Conservation (phyloP, 2,797 vertebrate genomes). For the Ptychobarbus kaznakovi region DNA sequence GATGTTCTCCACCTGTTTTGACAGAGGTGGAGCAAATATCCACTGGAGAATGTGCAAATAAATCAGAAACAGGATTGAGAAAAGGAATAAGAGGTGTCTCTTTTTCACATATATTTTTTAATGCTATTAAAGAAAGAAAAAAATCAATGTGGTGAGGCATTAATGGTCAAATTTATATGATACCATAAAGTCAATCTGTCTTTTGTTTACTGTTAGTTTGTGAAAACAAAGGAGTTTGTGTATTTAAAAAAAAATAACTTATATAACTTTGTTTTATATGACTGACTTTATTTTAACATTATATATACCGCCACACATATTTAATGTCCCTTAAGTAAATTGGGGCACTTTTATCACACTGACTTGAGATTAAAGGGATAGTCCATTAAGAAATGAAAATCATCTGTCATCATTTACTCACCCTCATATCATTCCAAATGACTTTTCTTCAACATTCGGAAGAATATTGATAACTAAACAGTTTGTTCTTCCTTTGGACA, state of each 20-base stretch:
- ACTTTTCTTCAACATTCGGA: background rate
- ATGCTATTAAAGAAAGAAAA: background rate
- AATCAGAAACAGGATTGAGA: background rate
- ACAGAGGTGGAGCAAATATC: background rate
- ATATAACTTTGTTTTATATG: background rate
- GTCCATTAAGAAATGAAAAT: background rate
- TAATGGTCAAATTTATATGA: background rate
- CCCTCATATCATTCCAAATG: background rate
- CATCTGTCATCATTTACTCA: background rate
- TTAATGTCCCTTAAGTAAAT: background rate
- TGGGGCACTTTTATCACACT: background rate
- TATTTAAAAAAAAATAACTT: too few relatives aligned
- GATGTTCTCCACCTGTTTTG: background rate
- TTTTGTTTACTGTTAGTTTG: background rate
- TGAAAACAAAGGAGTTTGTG: background rate
- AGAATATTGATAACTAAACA: background rate
- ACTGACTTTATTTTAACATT: too few relatives aligned
- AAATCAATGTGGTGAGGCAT: background rate
- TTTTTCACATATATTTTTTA: background rate
- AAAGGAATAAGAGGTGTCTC: background rate
- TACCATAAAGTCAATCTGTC: background rate
- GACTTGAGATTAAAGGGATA: background rate
- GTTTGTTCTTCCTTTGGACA: background rate
- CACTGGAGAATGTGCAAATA: background rate
- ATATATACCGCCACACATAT: background rate